Evolutionary conservation across 1,140 invertebrate species (phyloP), one percentile per base, ranked within the genome.

Genomic region (Parapsyche elsis): DNA sequence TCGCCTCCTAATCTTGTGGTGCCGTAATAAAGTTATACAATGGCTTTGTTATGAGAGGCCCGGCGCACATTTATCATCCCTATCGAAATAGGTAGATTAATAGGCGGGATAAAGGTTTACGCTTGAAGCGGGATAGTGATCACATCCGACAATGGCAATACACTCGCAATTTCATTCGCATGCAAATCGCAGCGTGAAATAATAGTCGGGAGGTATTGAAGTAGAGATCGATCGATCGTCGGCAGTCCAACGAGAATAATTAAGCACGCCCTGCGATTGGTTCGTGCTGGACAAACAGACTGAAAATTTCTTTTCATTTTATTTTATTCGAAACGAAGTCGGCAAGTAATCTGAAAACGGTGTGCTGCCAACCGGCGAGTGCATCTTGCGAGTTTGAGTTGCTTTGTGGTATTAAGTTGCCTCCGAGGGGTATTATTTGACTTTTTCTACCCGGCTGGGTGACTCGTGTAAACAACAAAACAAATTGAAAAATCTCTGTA

Each of bases 1-100:
- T 67, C 64, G 12, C 24, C 64, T 23, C 10, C 64, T 75, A 75
- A 75, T 75, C 73, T 75, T 9, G 16, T n/a, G 23, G 16, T 24
- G 23, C 9, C 19, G 73, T 75, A 75, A 75, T 75, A 75, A 75
- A 75, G 46, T 57, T 75, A 57, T 30, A 75, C 73, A 75, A 75
- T 75, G 73, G 73, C 44, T 57, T 53, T 75, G 45, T 53, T 46
- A 75, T 57, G 44, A 75, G 23, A 75, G 64, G 64, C 19, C 30
- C 26, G 9, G n/a, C 12, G 45, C 53, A 26, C 73, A 75, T 75
- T 75, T 75, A 75, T 75, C 73, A 75, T 75, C 49, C 49, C 24
- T 75, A 75, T 75, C 46, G 45, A 30, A 46, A 46, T 53, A 67
- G 64, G 21, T 67, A 67, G 64, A 67, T 67, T 67, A 67, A 67